Conservation (phyloP, 2,113 vertebrate species). For the Lepus timidus region DNA sequence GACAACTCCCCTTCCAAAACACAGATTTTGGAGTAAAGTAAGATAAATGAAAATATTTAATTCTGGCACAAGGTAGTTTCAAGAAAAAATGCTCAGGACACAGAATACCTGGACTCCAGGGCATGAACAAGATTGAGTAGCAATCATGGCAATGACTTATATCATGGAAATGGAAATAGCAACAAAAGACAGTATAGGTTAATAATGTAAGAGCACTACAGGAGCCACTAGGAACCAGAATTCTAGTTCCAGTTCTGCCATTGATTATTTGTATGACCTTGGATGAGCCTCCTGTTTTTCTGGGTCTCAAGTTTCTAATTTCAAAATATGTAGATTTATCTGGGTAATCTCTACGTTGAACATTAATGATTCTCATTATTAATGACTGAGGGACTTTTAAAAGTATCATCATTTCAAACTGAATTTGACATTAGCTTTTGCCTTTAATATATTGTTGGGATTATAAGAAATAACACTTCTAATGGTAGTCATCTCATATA, state of each 20-base stretch:
- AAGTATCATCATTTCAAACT: constrained; percentile 4
- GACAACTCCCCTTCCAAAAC: neutral
- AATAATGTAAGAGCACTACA: neutral
- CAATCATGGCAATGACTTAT: neutral
- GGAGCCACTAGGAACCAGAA: neutral
- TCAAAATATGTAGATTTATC: neutral
- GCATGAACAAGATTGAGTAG: neutral
- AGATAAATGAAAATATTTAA: neutral
- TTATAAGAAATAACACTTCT: neutral
- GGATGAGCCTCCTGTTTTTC: neutral
- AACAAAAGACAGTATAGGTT: neutral
- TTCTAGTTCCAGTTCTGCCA: too few relatives aligned
- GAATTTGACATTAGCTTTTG: neutral
- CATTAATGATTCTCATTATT: neutral
- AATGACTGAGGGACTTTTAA: neutral
- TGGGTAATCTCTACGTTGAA: neutral
- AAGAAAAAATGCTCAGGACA: neutral
- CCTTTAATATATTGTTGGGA: neutral
- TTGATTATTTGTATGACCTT: neutral
- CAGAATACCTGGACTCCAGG: neutral
- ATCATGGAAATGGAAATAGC: neutral
- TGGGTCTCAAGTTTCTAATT: neutral
- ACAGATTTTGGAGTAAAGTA: neutral
- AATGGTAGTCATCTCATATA: neutral
- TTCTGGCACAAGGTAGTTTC: neutral